Evolutionary conservation across 2,113 vertebrate species (phyloP).

Genomic region (Prionailurus viverrinus): DNA sequence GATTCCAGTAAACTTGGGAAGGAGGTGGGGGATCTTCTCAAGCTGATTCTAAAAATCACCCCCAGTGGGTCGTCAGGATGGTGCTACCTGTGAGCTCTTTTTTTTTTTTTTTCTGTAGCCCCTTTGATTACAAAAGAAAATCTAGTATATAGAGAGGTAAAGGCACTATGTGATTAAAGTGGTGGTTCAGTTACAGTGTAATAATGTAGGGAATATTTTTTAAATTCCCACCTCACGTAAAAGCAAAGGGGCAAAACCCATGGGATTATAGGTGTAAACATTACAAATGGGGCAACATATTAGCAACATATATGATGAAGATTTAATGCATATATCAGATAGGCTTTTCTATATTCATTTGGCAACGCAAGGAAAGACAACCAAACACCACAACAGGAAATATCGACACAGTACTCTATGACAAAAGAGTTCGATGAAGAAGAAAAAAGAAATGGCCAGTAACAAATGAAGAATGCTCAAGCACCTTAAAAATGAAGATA

Average conservation of each 20-base stretch:
- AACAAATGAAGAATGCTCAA: background rate
- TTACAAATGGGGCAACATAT: background rate
- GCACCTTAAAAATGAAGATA: background rate
- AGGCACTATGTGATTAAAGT: background rate
- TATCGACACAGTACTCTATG: background rate
- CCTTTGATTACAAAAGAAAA: background rate
- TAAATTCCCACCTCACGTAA: background rate
- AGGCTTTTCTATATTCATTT: background rate
- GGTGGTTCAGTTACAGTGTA: background rate
- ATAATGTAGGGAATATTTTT: background rate
- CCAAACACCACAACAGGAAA: background rate
- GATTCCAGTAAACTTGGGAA: background rate
- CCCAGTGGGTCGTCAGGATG: background rate
- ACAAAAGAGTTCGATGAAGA: background rate
- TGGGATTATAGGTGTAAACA: background rate
- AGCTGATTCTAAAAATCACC: background rate
- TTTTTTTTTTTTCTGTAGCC: background rate
- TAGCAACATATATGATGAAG: background rate
- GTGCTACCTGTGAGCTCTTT: background rate
- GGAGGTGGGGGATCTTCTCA: background rate
- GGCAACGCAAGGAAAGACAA: background rate
- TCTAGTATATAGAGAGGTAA: background rate
- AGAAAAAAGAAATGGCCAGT: background rate
- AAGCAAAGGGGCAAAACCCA: background rate
- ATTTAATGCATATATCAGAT: background rate